Evolutionary conservation across 1,140 invertebrate genomes (phyloP), one percentile per base, ranked within the genome.

Genomic region (Zaprionus inermis): DNA sequence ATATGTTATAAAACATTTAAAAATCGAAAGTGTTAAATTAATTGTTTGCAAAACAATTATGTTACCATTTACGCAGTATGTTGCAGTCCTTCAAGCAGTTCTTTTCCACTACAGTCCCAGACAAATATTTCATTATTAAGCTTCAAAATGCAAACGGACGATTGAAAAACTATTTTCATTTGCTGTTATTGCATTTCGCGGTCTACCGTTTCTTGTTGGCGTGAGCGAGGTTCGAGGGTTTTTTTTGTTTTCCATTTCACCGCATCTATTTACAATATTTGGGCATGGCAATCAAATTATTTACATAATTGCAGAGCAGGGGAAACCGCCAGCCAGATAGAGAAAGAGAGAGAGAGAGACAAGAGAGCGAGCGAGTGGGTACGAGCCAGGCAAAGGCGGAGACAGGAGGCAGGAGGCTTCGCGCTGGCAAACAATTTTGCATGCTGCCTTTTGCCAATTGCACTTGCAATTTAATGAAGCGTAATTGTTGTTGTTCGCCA

Each of bases 401-500:
- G 56, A 9, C 55, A 54, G 49, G 32, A 32, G 60, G 20, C 5
- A 14, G 36, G 38, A 55, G 49, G 32, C 70, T 72, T 71, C 71
- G 75, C 67, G 70, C 44, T 67, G 44, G 51, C 71, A 73, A 73
- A 49, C 28, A 72, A 68, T 67, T 76, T 78, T 76, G 54, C 63
- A 68, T 79, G 73, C 56, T 72, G 58, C 67, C 72, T 72, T 72
- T 81, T 81, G 79, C 72, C 76, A 78, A 78, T 89, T 84, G 80
- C 77, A 78, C 78, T 88, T 89, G 77, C 67, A 72, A 84, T 84
- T 84, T 84, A 89, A 89, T 89, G 84, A 89, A 89, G 80, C 84
- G 80, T 78, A 89, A 80, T 84, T 89, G 80, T 80, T 70, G 83
- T 68, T 76, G 68, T 76, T 76, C 32, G 54, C 46, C 36, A 49